Conservation (phyloP, 2,797 vertebrate genomes). For the Hydrocynus forskahlii region DNA sequence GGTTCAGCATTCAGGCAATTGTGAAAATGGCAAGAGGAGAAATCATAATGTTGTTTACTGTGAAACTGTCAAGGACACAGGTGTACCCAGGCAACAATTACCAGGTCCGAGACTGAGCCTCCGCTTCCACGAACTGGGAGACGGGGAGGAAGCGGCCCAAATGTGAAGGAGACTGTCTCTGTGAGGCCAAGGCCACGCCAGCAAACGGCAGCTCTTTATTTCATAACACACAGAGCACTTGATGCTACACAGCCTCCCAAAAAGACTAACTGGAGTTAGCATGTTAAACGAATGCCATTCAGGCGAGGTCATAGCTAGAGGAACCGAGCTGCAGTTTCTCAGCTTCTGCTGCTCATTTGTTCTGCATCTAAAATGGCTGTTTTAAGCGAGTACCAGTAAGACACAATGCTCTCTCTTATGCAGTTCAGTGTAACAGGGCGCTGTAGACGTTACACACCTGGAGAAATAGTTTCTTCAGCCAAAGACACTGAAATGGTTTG, state of each 20-base stretch:
- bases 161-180: background rate
- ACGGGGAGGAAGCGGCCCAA: background rate
- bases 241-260: background rate
- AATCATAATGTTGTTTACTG: slow-evolving; percentile 41
- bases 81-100: slow-evolving; percentile 33
- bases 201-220: background rate
- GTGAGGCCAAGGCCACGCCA: background rate
- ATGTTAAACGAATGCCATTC: background rate
- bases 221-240: background rate
- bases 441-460: background rate
- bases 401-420: background rate
- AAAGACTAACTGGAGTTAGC: background rate
- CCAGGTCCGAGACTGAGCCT: background rate
- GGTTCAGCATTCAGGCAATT: slow-evolving; percentile 14
- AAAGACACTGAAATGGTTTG: background rate
- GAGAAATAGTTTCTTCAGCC: background rate
- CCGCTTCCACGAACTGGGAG: background rate
- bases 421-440: too few species aligned
- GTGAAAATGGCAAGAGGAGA: background rate
- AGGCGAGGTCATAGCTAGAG: background rate
- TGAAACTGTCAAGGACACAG: slow-evolving; percentile 24
- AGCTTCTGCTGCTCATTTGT: background rate
- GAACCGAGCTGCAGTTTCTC: background rate
- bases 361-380: background rate
- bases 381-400: background rate